Base-by-base conservation (phyloP, 2,888 invertebrate species). In the Drosophila cognata region DNA sequence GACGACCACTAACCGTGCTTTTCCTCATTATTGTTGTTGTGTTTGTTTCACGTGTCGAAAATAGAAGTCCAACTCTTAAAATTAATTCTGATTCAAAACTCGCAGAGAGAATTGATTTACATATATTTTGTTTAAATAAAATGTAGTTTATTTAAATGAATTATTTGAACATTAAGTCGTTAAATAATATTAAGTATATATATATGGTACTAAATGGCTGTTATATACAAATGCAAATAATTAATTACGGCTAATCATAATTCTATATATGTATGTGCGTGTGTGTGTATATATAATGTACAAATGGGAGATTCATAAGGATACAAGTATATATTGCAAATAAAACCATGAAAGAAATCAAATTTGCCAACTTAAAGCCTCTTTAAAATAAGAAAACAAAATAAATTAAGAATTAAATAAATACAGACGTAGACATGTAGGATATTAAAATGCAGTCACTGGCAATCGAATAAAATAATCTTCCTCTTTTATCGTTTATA, bases 371-470 rank as follows among this genome's bases (percentile, higher is more conserved):
- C 85, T 77, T 67, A 84, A 84, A 86, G 85, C 85, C 85, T 86
- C 85, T 86, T 77, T 74, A 55, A 74, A 74, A 65, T 57, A 74
- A 68, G 57, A 74, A 68, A 77, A 79, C 52, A 64, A 79, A 79
- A 75, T 68, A 82, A 82, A 78, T 71, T 62, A 71, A 52, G 60
- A 50, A 38, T 52, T 25, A 63, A 80, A 82, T 80, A 84, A 84
- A 71, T 77, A 51, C 57, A 56, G 43, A 41, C 18, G 31, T 29
- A 56, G 43, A 41, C 18, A 35, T 29, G n/a, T 59, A 41, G 55
- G 62, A 51, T 51, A 48, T 67, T 29, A 67, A 84, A 88, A 88
- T 88, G 88, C 88, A 88, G 88, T 88, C 89, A 88, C 89, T 88
- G 89, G 89, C 75, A 72, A 73, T 62, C 28, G 52, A 55, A 51